Base-by-base conservation (phyloP, 1,140 invertebrate species). In the Onthophagus taurus region DNA sequence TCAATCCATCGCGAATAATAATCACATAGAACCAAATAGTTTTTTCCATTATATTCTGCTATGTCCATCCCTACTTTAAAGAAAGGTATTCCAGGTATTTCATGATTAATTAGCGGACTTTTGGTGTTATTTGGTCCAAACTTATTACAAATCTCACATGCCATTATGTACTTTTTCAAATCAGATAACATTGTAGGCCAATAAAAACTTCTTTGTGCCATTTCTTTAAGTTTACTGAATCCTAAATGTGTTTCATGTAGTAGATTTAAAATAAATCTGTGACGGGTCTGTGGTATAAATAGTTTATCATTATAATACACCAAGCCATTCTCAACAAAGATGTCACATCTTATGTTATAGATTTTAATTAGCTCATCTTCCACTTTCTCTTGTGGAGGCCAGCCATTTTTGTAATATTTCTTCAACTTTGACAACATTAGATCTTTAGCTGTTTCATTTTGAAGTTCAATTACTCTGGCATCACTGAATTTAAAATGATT, bases 91-190 rank as follows among this genome's bases (percentile, higher is more conserved):
- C 30, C 18, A 6, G 38, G 38, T 12, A 41, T 29, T n/a, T 29
- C 24, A 41, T 41, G 38, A 24, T 30, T 4, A 13, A 8, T 24
- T 16, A 31, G 48, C n/a, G 50, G 45, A 52, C 60, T 60, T 17
- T 48, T 26, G 4, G 24, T 29, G 31, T 33, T 33, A 33, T 14
- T 14, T 14, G 13, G 13, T 9, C 31, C 17, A 33, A 11, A 33
- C 13, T 16, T 33, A 33, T 33, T 33, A 13, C 31, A 33, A 9
- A 33, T 16, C 8, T 33, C 12, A 16, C 31, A 33, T 11, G 3
- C 17, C 8, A 16, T 11, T 11, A 33, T 33, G 12, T 14, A 14
- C 12, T 42, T 46, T 49, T 30, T 17, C 11, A 43, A 33, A 12
- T 31, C 19, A 19, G 20, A 1, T 14, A 44, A 31, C 11, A 42